Evolutionary conservation across 37 sponge, comb jelly and placozoan genomes (phyloP).

Genomic region (Mnemiopsis leidyi): DNA sequence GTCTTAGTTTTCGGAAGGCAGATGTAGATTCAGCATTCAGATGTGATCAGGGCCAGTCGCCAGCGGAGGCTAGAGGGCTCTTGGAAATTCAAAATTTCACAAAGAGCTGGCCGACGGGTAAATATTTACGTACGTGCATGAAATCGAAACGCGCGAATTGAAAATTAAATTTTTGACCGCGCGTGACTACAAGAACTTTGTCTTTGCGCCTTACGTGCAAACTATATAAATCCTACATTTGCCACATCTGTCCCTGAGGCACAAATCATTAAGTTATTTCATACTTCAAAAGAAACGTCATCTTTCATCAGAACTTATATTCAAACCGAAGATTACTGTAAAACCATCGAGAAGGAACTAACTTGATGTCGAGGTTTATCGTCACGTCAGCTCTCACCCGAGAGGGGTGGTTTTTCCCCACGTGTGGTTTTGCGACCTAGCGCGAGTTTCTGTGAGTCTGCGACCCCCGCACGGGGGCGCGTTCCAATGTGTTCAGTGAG

Average conservation of each 20-base stretch:
- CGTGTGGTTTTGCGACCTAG: constrained; percentile 84
- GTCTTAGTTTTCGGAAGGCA: too few relatives aligned
- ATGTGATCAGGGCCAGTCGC: too few relatives aligned
- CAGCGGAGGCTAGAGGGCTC: too few relatives aligned
- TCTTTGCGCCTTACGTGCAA: too few relatives aligned
- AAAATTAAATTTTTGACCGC: too few relatives aligned
- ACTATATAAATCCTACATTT: too few relatives aligned
- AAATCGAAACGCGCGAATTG: too few relatives aligned
- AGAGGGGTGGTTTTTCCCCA: constrained; percentile 91
- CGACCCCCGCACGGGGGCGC: constrained; percentile 32
- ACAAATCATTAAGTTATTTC: not conserved
- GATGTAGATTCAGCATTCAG: too few relatives aligned
- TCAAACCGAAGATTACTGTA: not conserved
- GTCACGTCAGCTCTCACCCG: constrained; percentile 90
- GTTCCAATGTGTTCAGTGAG: constrained; percentile 64
- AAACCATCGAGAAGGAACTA: not conserved
- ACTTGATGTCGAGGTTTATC: constrained; percentile 74
- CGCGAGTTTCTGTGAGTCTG: constrained; percentile 20
- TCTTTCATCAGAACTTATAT: not conserved
- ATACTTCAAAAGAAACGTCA: not conserved
- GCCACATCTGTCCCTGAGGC: not conserved
- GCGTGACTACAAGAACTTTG: too few relatives aligned
- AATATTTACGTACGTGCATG: too few relatives aligned
- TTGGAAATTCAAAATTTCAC: too few relatives aligned
- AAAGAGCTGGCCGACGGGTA: too few relatives aligned